Evolutionary conservation across 2,888 invertebrate genomes (phyloP), one percentile per base, ranked within the genome.

Genomic region (Trissoscelio sp.): DNA sequence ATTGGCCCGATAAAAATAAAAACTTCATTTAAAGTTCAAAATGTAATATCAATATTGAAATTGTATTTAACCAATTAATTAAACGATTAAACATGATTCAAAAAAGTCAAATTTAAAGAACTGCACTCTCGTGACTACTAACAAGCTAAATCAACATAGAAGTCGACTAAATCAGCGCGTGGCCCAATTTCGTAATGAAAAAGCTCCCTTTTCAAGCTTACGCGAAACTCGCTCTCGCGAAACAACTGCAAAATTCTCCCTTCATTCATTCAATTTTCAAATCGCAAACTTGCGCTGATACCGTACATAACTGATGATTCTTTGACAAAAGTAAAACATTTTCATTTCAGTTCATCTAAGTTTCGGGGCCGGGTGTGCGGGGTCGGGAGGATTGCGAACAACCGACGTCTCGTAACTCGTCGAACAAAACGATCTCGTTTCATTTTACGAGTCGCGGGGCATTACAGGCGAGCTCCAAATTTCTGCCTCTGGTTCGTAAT

Each of bases 401-500:
- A 77, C 81, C 70, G 55, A 72, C 70, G 77, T 81, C 81, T 81
- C 81, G 75, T 75, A 81, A 81, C 81, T 77, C 81, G 66, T 64
- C 60, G 70, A 72, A 81, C 81, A 81, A 81, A 81, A 81, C 81
- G 80, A 81, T 75, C 80, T 81, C 75, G 80, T 75, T 81, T 81
- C 80, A 81, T 81, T 81, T 81, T 81, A 81, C 80, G 80, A 81
- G 70, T 81, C 74, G 80, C 75, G 70, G 53, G 75, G 80, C 80
- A 81, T 81, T 81, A 81, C 81, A 77, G 81, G 72, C 75, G 37
- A 77, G 77, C 77, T 72, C 81, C 72, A 77, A 81, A 77, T 81
- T 81, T 81, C 81, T 81, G 75, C 81, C 72, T 81, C 81, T 77
- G 81, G 70, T 77, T 81, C 81, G 81, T 81, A 81, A 81, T 81